Evolutionary conservation across 2,797 vertebrate genomes (phyloP), one percentile per base, ranked within the genome.

Genomic region (Australoheros facetus): DNA sequence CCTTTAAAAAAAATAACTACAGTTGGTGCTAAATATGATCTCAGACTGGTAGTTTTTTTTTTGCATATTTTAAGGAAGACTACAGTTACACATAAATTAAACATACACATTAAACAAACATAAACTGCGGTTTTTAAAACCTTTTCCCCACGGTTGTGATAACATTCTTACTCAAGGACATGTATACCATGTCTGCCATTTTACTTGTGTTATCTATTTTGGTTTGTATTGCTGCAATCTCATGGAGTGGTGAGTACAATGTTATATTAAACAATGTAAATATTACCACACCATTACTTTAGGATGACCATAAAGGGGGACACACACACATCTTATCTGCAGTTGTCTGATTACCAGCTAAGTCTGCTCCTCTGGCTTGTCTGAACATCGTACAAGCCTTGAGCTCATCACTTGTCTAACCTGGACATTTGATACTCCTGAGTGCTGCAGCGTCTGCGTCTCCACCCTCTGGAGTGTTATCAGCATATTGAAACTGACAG

Each of bases 401-500:
- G 37, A 73, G 81, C 75, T 79, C 77, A 77, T 91, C 83, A 84
- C 62, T 78, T 84, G 77, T 91, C 84, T 73, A 82, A 90, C 85
- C 83, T 84, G 78, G 77, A 84, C 86, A 81, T 85, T 81, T 79
- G 72, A 88, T 88, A 79, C 62, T 77, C 77, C 83, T 78, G 37
- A 54, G 70, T 70, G 86, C 75, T 80, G 77, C 74, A 64, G 17
- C 75, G 78, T 70, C 83, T 77, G 87, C 60, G 79, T 85, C 82
- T 78, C 48, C 77, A 48, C 88, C 89, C 91, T 92, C 89, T 93
- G 87, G 80, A 84, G 75, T 85, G 81, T 82, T 85, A 83, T 84
- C 83, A 86, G 84, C 88, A 83, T 89, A 91, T 89, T 86, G 84
- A 88, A 89, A 83, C 74, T 87, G 88, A 89, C 85, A 86, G 88